These are phyloP conservation scores for Sebastes aleutianus DNA, from an alignment of 2,797 vertebrate genomes.

Conservation along the genomic window DNA sequence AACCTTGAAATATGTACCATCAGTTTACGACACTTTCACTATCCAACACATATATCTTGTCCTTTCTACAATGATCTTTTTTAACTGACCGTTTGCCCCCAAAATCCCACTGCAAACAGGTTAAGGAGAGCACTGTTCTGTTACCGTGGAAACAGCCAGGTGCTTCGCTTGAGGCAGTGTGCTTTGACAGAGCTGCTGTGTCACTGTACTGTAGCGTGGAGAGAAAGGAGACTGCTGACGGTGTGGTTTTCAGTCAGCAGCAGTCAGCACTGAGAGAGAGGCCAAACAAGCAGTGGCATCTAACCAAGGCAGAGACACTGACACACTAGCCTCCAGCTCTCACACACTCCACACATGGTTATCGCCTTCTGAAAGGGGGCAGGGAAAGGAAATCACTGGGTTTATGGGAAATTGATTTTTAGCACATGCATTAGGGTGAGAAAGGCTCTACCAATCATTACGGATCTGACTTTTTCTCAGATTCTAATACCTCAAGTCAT, in stretches of 20 bases:
- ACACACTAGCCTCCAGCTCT: background rate
- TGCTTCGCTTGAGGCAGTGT: background rate
- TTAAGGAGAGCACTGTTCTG: background rate
- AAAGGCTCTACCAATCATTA: background rate
- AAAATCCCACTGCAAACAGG: background rate
- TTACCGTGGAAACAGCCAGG: slow-evolving; percentile 34
- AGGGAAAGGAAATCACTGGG: background rate
- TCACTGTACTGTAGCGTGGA: slow-evolving; percentile 37
- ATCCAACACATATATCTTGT: background rate
- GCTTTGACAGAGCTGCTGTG: slow-evolving; percentile 34
- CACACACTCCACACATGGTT: background rate
- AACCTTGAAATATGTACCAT: background rate
- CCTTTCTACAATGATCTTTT: background rate
- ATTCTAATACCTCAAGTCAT: background rate
- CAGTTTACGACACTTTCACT: background rate
- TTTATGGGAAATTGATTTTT: background rate
- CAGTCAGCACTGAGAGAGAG: slow-evolving; percentile 28
- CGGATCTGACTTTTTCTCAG: background rate
- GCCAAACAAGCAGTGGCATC: slow-evolving; percentile 25
- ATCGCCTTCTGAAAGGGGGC: background rate
- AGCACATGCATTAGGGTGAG: background rate
- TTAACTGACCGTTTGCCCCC: background rate
- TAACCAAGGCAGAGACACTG: background rate
- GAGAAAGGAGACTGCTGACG: slow-evolving; percentile 42
- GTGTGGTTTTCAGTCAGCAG: slow-evolving; percentile 32